These are phyloP conservation scores for Chaetops frenatus DNA, from an alignment of 2,113 vertebrate genomes.

Conservation along the genomic window DNA sequence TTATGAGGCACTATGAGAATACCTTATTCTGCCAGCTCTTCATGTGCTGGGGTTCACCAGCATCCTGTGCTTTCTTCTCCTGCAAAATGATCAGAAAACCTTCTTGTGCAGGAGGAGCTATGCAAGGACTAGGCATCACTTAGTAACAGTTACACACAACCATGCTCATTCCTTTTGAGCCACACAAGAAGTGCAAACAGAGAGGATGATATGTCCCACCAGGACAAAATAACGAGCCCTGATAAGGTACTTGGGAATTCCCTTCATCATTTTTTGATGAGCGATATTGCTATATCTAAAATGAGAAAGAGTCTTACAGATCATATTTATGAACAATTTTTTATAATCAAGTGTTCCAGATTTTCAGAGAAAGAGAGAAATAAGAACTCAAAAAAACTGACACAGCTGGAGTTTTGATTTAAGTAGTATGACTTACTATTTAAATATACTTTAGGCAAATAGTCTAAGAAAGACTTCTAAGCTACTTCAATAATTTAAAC, in stretches of 20 bases:
- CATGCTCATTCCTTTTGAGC: not conserved
- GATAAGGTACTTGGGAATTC: not conserved
- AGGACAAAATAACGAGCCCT: not conserved
- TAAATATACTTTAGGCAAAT: not conserved
- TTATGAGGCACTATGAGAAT: not conserved
- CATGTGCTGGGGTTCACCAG: not conserved
- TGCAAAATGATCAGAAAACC: not conserved
- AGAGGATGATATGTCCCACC: not conserved
- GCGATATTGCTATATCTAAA: not conserved
- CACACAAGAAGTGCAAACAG: not conserved
- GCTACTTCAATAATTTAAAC: not conserved
- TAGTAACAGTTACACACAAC: not conserved
- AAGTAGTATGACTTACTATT: not conserved
- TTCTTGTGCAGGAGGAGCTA: not conserved
- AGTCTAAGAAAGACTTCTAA: not conserved
- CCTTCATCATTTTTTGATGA: not conserved
- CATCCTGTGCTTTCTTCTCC: not conserved
- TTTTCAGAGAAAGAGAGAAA: not conserved
- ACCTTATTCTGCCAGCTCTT: not conserved
- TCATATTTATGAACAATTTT: not conserved
- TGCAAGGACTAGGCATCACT: not conserved
- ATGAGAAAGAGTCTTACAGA: not conserved
- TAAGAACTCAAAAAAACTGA: not conserved
- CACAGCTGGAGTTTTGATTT: not conserved
- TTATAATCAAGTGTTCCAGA: not conserved